Conservation (phyloP, 1,140 invertebrate species). For the Bombyx mandarina region DNA sequence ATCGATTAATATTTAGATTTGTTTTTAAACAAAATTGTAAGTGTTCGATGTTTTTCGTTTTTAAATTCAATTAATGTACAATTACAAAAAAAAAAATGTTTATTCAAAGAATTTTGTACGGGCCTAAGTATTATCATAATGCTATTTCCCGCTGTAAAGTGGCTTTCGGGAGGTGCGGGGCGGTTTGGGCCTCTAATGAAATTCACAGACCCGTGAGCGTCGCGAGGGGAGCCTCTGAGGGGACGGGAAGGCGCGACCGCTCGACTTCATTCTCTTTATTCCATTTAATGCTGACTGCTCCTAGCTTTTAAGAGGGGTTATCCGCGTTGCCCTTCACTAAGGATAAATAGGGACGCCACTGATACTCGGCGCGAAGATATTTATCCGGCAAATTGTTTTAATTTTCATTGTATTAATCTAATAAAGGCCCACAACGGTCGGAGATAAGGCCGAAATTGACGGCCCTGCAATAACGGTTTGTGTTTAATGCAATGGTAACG, state of each 20-base stretch:
- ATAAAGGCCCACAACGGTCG: conserved; percentile 58
- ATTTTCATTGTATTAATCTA: conserved; percentile 71
- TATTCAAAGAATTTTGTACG: conserved; percentile 67
- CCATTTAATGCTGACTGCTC: conserved; percentile 70
- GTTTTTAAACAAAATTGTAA: no score
- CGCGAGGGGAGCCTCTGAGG: conserved; percentile 34
- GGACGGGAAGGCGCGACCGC: conserved; percentile 42
- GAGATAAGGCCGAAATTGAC: conserved; percentile 56
- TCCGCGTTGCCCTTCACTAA: conserved; percentile 63
- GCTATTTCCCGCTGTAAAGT: conserved; percentile 68
- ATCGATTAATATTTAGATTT: no score
- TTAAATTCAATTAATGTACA: conserved; percentile 45
- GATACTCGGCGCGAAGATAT: conserved; percentile 68
- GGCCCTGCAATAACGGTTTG: conserved; percentile 48
- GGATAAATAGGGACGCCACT: conserved; percentile 65
- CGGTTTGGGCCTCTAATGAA: conserved; percentile 62
- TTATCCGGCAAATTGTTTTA: conserved; percentile 73
- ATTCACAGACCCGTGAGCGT: conserved; percentile 54
- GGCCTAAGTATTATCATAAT: conserved; percentile 67
- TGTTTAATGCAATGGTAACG: conserved; percentile 38
- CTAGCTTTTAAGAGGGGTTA: conserved; percentile 70
- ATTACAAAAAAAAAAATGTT: conserved; percentile 58
- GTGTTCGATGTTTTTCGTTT: background rate
- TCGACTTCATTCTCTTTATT: conserved; percentile 68
- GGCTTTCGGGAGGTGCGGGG: conserved; percentile 51